phyloP scores from a whole-genome alignment of 2,888 invertebrate genomes.

The Philereme transversata region DNA sequence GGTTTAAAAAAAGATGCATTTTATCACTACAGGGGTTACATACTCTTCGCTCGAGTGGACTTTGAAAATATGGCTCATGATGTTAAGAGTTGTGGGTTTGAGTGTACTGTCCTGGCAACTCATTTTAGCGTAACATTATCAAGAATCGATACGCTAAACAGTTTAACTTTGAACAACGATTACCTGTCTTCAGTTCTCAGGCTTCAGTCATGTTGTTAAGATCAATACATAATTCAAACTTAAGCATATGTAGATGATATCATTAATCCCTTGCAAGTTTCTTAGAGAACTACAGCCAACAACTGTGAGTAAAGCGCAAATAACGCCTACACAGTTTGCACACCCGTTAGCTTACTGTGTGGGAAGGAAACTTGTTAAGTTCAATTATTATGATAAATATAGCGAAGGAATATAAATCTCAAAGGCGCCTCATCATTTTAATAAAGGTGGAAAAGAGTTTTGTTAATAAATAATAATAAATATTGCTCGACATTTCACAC shows the following conservation, averaged over 20 bases:
- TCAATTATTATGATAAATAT: constrained; percentile 3
- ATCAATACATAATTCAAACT: constrained; percentile 14
- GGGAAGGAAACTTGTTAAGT: constrained; percentile 25
- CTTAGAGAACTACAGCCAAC: constrained; percentile 30
- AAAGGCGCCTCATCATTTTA: neutral
- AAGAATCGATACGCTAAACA: no score
- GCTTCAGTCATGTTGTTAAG: constrained; percentile 4
- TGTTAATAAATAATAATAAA: no score
- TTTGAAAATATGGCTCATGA: no score
- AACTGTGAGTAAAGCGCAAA: constrained; percentile 34
- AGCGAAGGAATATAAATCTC: constrained; percentile 2
- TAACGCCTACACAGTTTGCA: constrained; percentile 26
- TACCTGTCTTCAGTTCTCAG: no score
- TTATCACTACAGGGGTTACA: neutral
- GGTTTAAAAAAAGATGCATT: neutral
- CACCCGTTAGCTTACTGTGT: constrained; percentile 26
- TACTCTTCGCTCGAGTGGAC: no score
- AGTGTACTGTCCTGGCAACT: no score
- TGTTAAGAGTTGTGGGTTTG: no score
- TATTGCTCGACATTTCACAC: no score
- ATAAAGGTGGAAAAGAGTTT: no score
- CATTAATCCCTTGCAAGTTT: constrained; percentile 30
- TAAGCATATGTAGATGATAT: constrained; percentile 24
- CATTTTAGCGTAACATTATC: no score
- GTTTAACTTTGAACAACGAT: no score